Conservation (phyloP, 2,888 invertebrate genomes). For the Phlogophora meticulosa region DNA sequence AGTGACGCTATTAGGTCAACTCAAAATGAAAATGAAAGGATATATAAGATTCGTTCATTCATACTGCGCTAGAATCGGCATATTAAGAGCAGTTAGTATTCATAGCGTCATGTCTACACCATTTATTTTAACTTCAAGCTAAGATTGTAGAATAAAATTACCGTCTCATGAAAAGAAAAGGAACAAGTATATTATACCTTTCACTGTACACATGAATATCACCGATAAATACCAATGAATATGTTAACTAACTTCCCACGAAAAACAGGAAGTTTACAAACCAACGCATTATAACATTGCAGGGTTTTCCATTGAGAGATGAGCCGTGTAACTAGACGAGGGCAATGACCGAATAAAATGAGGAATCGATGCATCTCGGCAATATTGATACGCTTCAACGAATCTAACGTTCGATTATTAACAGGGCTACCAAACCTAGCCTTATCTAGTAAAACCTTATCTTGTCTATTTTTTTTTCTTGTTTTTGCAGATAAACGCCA, state of each 20-base stretch:
- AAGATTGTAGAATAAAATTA: neutral
- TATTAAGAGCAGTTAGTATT: neutral
- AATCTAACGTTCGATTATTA: constrained; percentile 33
- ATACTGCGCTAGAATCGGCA: neutral
- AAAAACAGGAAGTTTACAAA: constrained; percentile 10
- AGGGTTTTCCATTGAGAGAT: constrained; percentile 11
- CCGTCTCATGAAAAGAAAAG: neutral
- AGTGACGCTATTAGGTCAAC: neutral
- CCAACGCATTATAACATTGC: constrained; percentile 15
- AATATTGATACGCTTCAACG: constrained; percentile 41
- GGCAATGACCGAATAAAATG: constrained; percentile 59
- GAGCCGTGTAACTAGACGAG: constrained; percentile 19
- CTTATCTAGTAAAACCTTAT: constrained; percentile 8
- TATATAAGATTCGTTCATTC: neutral
- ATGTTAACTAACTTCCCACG: constrained; percentile 8
- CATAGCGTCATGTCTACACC: neutral
- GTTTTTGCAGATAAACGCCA: constrained; percentile 8
- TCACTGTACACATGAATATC: no score
- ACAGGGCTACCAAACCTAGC: constrained; percentile 24
- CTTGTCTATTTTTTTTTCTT: neutral
- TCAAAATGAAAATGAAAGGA: neutral
- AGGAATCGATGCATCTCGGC: constrained; percentile 53
- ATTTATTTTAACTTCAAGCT: neutral
- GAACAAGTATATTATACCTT: neutral
- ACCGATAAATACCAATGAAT: neutral